Base-by-base conservation (phyloP, 2,797 vertebrate genomes). In the Karalla daura region DNA sequence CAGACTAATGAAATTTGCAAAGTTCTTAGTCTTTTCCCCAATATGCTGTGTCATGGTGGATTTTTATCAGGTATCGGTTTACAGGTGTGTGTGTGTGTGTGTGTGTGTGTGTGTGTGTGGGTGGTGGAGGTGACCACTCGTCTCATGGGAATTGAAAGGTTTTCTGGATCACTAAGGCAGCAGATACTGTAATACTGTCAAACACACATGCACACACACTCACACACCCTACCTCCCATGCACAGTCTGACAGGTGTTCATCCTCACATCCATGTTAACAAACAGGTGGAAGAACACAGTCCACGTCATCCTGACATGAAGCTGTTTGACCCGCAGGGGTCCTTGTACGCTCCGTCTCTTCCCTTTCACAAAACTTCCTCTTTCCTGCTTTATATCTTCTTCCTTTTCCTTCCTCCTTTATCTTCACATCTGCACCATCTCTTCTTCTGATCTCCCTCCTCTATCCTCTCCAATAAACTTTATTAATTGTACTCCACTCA, bases 171-270 rank as follows among this genome's bases (percentile, higher is more conserved):
- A 36, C 18, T n/a, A 17, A 40, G 32, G 64, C 64, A 68, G 58
- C 68, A 72, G 52, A 49, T 45, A 70, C 47, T 53, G 49, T 70
- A 61, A 7, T 67, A 32, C 52, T 63, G 60, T 54, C 74, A 60
- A 41, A 24, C 51, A 40, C 15, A 23, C 45, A 24, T 53, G 20
- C 4, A 7, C 40, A 61, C 37, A 49, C 23, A 30, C 10, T 14
- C 37, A 35, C 56, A 45, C 32, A 50, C 11, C 51, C 7, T n/a
- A 46, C 15, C 49, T 68, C 63, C 68, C 59, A 62, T 74, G 40
- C 15, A 49, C 58, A 56, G 8, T 0, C 60, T 76, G 71, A 81
- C 81, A 80, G 56, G 55, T 77, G 60, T 69, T 74, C 50, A 56
- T 51, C 44, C 33, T 73, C 65, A 73, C 39, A 77, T 62, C 27